Base-by-base conservation (phyloP, 2,113 vertebrate species). In the Ceuthmochares aereus region DNA sequence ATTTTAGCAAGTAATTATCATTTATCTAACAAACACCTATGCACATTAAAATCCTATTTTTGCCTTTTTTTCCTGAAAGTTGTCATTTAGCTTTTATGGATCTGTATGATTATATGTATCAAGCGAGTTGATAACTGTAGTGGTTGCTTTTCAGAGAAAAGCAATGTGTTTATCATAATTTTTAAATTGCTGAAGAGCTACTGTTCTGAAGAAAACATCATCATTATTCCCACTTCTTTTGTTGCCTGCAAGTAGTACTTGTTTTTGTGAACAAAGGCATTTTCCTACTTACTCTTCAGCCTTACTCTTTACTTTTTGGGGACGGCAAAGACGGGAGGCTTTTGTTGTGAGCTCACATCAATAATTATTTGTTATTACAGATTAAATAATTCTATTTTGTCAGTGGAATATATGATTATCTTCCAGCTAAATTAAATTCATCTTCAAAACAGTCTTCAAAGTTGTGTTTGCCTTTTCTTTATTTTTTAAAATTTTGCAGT, bases 221-320 rank as follows among this genome's bases (percentile, higher is more conserved):
- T 90, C 9, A 20, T 89, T 84, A 60, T 89, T 96, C 40, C 16
- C 4, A 1, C 51, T 96, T 87, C 69, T 96, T 90, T 95, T 94
- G 62, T 90, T 87, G 86, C 47, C 43, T 64, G 43, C 49, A 73
- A 93, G 47, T 85, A 64, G 18, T 75, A 84, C 43, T 84, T 93
- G 52, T n/a, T 87, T 95, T 91, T 91, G 34, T 86, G 94, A 97
- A 87, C 34, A 90, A 69, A 92, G 92, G 88, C 29, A 58, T 70
- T 89, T 55, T 47, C 42, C 26, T 81, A 34, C 70, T 62, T 87
- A 40, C 29, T 92, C 36, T 94, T 51, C 21, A 79, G 4, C 54
- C 34, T 47, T 74, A 16, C 45, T 80, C 49, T 81, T 4, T 5
- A 4, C 23, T 72, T 72, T 19, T 32, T 9, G 49, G 22, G 49